Evolutionary conservation across 2,797 vertebrate genomes (phyloP), one percentile per base, ranked within the genome.

Genomic region (Sebastiscus albofasciatus): DNA sequence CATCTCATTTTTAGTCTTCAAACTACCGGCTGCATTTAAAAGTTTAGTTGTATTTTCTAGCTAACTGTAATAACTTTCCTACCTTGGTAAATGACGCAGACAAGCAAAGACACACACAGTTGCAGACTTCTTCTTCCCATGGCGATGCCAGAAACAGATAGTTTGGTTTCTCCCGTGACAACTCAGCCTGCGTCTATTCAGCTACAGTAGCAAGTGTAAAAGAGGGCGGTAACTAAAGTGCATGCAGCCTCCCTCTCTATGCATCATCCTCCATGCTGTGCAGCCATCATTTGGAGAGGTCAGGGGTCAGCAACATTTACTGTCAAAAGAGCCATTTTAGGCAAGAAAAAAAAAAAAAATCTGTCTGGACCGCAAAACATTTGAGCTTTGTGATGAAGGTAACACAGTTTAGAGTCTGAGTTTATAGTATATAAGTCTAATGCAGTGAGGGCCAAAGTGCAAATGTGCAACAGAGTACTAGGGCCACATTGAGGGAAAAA

Each of bases 51-150:
- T 6, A 4, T 12, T 31, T 36, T 22, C 33, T 8, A 24, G 7
- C 8, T n/a, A 20, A 52, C 7, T 67, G 4, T 4, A 5, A 12
- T 9, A 0, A 24, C 6, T 22, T 1, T 24, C 66, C 78, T 87
- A 94, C 94, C 91, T 75, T 67, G 69, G 8, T 80, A 83, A 72
- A 84, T 1, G 27, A 87, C 5, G n/a, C 87, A 34, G 9, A 81
- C 11, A 1, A 90, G 72, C 61, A 90, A 1, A 22, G 2, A 84
- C 11, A 84, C 5, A 1, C 46, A 70, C 36, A 2, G 34, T 16
- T 80, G 74, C 8, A 39, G 0, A 14, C 13, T 39, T 39, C 6
- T 61, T 59, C 62, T 52, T 70, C 24, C 73, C 92, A 91, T 92
- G 65, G 64, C 55, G 71, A 73, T 27, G 34, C 27, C 58, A 20